phyloP scores from a whole-genome alignment of 2,888 invertebrate genomes.

The Callimorpha dominula region DNA sequence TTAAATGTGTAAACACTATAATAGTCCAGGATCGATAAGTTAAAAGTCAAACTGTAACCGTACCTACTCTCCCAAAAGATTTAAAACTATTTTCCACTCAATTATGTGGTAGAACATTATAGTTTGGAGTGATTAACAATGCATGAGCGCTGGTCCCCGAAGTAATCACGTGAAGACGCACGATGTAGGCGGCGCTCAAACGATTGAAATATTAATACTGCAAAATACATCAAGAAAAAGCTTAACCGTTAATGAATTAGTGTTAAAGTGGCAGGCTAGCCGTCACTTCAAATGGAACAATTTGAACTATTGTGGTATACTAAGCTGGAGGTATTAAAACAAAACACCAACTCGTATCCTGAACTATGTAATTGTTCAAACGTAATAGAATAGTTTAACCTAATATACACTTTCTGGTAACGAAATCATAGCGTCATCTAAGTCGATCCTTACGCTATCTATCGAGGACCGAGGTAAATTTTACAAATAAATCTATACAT shows the following conservation, averaged over 20 bases:
- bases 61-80: conserved; percentile 13
- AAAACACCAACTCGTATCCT: no score
- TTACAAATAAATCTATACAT: neutral
- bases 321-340: no score
- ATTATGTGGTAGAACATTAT: conserved; percentile 42
- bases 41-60: neutral
- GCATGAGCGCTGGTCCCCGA: conserved; percentile 41
- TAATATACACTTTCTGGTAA: no score
- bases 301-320: no score
- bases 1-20: neutral
- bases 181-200: conserved; percentile 13
- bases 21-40: neutral
- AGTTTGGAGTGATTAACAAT: conserved; percentile 43
- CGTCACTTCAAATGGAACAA: no score
- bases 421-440: no score
- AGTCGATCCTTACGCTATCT: no score
- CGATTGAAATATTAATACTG: conserved; percentile 48
- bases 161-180: conserved; percentile 46
- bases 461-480: no score
- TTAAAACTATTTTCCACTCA: conserved; percentile 26
- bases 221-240: conserved; percentile 19
- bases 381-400: no score
- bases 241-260: neutral
- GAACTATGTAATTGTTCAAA: no score
- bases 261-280: no score